Conservation (phyloP, 2,888 invertebrate species). For the Dorcus hopei region DNA sequence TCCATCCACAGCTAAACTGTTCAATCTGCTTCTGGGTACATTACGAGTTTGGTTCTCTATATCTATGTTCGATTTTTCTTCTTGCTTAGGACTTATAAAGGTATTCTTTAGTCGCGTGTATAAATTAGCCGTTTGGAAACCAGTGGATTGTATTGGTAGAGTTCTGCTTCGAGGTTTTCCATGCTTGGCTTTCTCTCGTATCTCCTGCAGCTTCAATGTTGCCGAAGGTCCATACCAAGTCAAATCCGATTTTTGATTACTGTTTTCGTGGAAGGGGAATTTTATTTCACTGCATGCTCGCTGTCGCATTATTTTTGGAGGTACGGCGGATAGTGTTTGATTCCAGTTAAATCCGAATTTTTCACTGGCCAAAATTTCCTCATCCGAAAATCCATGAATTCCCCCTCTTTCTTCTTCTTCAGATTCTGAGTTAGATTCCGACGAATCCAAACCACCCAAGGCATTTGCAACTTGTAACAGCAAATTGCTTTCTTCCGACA, state of each 20-base stretch:
- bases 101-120: constrained; percentile 30
- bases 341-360: constrained; percentile 50
- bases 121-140: constrained; percentile 23
- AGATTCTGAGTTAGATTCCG: constrained; percentile 45
- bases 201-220: constrained; percentile 57
- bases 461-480: constrained; percentile 76
- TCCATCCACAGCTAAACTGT: constrained; percentile 31
- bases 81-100: constrained; percentile 27
- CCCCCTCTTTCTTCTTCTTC: constrained; percentile 49
- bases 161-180: constrained; percentile 27
- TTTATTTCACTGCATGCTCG: constrained; percentile 62
- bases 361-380: constrained; percentile 71
- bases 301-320: constrained; percentile 50
- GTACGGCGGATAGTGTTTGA: constrained; percentile 43
- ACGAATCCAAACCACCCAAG: constrained; percentile 59
- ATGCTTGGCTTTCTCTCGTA: constrained; percentile 35
- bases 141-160: constrained; percentile 20
- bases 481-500: constrained; percentile 69
- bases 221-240: constrained; percentile 70
- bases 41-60: constrained; percentile 34
- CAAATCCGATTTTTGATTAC: constrained; percentile 45
- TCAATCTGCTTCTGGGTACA: constrained; percentile 10
- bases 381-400: constrained; percentile 69
- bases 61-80: constrained; percentile 26
- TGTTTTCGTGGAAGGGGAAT: constrained; percentile 42